Conservation (phyloP, 2,113 vertebrate genomes). For the Elanoides forficatus region DNA sequence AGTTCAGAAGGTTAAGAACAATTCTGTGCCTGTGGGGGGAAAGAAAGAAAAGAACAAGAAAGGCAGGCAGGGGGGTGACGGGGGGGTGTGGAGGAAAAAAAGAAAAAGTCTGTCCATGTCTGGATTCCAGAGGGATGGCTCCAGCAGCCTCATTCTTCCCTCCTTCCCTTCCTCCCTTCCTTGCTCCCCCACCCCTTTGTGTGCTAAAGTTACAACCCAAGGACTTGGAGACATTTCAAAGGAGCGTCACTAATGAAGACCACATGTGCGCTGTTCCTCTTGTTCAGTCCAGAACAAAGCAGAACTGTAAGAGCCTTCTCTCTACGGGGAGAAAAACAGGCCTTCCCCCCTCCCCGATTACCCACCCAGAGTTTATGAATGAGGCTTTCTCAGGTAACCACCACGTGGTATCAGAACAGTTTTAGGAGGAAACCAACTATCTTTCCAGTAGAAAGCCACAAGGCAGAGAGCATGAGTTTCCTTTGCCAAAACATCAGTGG, state of each 20-base stretch:
- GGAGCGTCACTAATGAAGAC: slow-evolving; percentile 45
- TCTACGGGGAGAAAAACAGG: rapidly evolving
- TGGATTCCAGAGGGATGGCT: slow-evolving; percentile 16
- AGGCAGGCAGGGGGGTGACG: rapidly evolving
- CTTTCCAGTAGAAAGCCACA: background rate
- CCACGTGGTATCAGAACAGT: background rate
- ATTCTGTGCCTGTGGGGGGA: background rate
- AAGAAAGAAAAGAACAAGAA: background rate
- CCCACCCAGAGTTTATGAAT: slow-evolving; percentile 9
- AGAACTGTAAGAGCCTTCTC: slow-evolving; percentile 22
- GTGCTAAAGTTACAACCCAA: slow-evolving; percentile 54
- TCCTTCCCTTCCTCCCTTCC: slow-evolving; percentile 4
- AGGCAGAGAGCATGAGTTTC: background rate
- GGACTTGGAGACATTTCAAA: slow-evolving; percentile 52
- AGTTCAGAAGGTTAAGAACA: slow-evolving; percentile 22
- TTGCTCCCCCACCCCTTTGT: background rate
- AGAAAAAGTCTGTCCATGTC: background rate
- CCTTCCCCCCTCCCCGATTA: background rate
- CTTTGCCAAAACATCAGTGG: background rate
- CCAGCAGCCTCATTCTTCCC: slow-evolving; percentile 3
- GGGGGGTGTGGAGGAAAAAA: background rate
- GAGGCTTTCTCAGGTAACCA: slow-evolving; percentile 22
- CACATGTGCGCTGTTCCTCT: slow-evolving; percentile 25
- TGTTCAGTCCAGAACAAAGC: slow-evolving; percentile 29
- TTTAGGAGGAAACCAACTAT: background rate